Percentiles rank a stretch among this genome's conserved stretches.
Evolutionary conservation across 2,797 vertebrate genomes (phyloP).

Genomic region (Spheniscus humboldti): DNA sequence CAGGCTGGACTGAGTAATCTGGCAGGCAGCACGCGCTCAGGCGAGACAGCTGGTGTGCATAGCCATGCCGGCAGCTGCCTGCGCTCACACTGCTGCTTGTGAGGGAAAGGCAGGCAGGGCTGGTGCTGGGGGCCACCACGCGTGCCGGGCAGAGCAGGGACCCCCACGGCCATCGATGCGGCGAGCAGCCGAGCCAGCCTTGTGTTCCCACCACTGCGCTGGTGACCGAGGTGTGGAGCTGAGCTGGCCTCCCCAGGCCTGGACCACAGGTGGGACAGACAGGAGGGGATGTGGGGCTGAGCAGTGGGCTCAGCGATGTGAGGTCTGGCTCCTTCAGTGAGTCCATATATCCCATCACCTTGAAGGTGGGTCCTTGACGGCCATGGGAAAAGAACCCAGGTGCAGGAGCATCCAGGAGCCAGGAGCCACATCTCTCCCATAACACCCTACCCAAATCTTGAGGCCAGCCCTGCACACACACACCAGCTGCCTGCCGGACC

Average conservation of each 20-base stretch:
- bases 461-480: not conserved
- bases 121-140: rapidly evolving
- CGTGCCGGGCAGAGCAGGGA: not conserved
- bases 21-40: not conserved
- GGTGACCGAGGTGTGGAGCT: not conserved
- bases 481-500: rapidly evolving
- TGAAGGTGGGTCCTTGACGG: not conserved
- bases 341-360: not conserved
- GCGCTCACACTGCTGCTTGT: rapidly evolving
- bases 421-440: rapidly evolving
- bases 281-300: not conserved
- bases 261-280: not conserved
- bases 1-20: not conserved
- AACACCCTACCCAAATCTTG: not conserved
- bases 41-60: rapidly evolving
- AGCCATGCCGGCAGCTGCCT: rapidly evolving
- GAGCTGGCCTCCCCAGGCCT: rapidly evolving
- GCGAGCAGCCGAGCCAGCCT: not conserved
- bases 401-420: not conserved
- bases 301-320: rapidly evolving
- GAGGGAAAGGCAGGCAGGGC: not conserved
- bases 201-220: rapidly evolving
- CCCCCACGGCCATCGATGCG: rapidly evolving
- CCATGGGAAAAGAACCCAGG: not conserved
- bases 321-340: rapidly evolving